Evolutionary conservation across 2,888 invertebrate genomes (phyloP), one percentile per base, ranked within the genome.

Genomic region (Onchidella celtica): DNA sequence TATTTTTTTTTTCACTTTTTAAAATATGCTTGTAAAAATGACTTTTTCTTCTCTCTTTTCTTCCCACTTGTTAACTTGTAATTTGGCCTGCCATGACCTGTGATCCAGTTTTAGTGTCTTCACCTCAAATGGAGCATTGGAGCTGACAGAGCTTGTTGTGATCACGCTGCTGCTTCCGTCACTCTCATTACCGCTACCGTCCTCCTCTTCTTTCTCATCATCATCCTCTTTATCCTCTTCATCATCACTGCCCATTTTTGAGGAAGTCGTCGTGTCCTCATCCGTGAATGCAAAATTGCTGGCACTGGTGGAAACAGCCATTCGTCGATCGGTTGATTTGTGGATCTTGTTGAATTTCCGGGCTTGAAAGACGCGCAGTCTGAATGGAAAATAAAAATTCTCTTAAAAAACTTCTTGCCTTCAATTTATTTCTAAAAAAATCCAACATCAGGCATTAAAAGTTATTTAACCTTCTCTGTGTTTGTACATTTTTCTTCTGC

Each of bases 101-200:
- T n/a, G n/a, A n/a, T n/a, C n/a, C n/a, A n/a, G 47, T 47, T 47
- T 17, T 36, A 34, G 4, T 3, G 40, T 11, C 29, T 38, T 57
- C 29, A 80, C 79, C 74, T 76, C 82, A 73, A 75, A 79, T 17
- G 76, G 87, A 29, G 85, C 85, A 32, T 88, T 87, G 55, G 87
- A 96, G 89, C 14, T 61, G 3, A 55, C 47, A 36, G 81, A 81
- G 34, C 70, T 29, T 32, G 32, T 70, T 6, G 72, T 76, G 24
- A 61, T 57, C 24, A 76, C 81, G 65, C 81, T 76, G 81, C 70
- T 76, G 63, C 70, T 63, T 34, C 76, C 83, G 72, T 83, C 81
- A 90, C 97, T 97, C 92, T 97, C 97, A 90, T 97, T 95, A 89
- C 86, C 88, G 81, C 87, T 91, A 32, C 87, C 88, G 24, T 97